Base-by-base conservation (phyloP, 1,140 invertebrate species). In the Papilio polyxenes region DNA sequence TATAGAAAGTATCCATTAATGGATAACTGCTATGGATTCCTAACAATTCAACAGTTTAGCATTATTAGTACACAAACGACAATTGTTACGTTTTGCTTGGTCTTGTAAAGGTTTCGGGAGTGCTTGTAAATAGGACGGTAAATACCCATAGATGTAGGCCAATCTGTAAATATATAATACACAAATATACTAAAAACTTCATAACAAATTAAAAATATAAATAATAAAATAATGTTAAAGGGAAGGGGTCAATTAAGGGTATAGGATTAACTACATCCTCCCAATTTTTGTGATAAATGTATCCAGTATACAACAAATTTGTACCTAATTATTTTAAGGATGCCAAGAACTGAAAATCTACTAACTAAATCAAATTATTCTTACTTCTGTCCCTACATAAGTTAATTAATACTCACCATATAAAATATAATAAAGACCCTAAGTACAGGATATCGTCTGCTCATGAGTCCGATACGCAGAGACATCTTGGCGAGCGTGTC, bases 361-460 rank as follows among this genome's bases (percentile, higher is more conserved):
- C 40, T 44, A 4, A 4, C 7, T 44, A 44, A 44, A 44, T 44
- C 40, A 6, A 44, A 44, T 44, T 44, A 44, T 44, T 44, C 40
- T 44, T 44, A 44, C 40, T 44, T 44, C 40, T 44, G 7, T 44
- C 40, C 40, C 4, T 44, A 44, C 7, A 44, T 44, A 44, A 44
- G 7, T 44, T 4, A 51, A 51, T 51, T 51, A 10, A 0, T 40
- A 81, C 88, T 89, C 81, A 94, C 92, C 90, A 94, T 91, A 85
- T 98, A 98, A 85, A 96, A 92, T 76, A 98, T 95, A 31, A 98
- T 95, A 89, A 98, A 96, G 77, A 97, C 96, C 89, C 97, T 95
- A 10, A 97, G 96, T 56, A 97, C 91, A 0, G 97, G 97, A 93
- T 98, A 97, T 82, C 97, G 92, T 81, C 97, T 95, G 23, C 98